Conservation (phyloP, 2,113 vertebrate species). For the Haliaeetus leucogaster region DNA sequence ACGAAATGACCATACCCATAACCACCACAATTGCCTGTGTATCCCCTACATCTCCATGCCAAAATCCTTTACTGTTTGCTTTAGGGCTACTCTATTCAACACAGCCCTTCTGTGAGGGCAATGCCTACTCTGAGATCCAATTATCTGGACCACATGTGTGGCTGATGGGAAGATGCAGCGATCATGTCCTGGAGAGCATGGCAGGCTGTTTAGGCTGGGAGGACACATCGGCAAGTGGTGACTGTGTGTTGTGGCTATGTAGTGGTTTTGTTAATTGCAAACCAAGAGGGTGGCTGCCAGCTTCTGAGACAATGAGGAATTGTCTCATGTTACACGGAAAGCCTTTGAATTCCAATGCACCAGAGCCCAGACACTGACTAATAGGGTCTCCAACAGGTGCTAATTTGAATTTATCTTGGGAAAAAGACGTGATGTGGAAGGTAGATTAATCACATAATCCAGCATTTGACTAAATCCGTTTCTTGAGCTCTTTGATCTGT, state of each 20-base stretch:
- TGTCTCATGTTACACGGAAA: background rate
- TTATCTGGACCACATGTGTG: fast-evolving
- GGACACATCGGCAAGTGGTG: background rate
- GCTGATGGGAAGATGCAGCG: background rate
- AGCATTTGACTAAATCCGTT: background rate
- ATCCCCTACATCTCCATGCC: background rate
- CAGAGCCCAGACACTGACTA: background rate
- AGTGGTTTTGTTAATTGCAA: background rate
- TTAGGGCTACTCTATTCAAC: background rate
- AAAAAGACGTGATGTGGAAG: background rate
- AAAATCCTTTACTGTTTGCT: fast-evolving
- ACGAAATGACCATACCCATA: background rate
- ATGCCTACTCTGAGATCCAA: fast-evolving
- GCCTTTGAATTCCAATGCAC: background rate
- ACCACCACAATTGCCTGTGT: no score
- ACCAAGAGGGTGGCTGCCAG: background rate
- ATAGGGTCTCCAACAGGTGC: background rate
- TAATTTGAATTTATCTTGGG: constrained; percentile 28
- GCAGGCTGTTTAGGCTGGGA: background rate
- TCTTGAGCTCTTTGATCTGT: constrained; percentile 2
- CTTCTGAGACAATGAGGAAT: background rate
- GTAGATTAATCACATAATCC: constrained; percentile 15
- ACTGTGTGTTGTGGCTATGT: fast-evolving
- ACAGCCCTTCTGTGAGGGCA: background rate
- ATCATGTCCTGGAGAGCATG: background rate